phyloP scores from a whole-genome alignment of 2,888 invertebrate species.

The Dysmachus trigonus region DNA sequence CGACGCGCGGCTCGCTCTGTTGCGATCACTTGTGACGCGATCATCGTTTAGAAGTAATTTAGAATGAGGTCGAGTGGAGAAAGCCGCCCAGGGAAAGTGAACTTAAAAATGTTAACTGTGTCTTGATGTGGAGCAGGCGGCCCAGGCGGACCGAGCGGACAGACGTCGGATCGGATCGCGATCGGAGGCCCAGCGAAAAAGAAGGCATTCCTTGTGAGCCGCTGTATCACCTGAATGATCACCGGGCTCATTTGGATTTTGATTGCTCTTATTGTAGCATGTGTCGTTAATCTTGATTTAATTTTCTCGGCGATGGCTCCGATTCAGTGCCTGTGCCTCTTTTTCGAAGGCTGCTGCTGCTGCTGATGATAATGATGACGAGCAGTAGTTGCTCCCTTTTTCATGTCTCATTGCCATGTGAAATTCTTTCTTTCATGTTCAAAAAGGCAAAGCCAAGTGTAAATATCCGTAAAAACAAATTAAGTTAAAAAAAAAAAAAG shows the following conservation, averaged over 20 bases:
- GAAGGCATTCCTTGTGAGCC: background rate
- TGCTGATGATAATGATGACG: background rate
- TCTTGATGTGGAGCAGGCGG: background rate
- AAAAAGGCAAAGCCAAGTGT: background rate
- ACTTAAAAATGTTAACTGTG: slow-evolving; percentile 23
- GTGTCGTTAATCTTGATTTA: slow-evolving; percentile 25
- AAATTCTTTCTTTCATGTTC: background rate
- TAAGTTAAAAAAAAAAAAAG: background rate
- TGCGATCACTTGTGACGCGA: slow-evolving; percentile 15
- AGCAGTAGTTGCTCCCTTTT: background rate
- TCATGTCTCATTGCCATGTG: background rate
- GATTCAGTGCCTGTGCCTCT: background rate
- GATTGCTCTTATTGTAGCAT: slow-evolving; percentile 17
- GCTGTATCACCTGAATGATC: slow-evolving; percentile 13
- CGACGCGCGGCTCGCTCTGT: background rate
- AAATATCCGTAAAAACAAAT: background rate
- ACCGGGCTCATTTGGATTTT: slow-evolving; percentile 8
- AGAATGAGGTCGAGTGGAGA: slow-evolving; percentile 38
- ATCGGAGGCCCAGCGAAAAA: background rate
- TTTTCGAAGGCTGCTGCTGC: background rate
- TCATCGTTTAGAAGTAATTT: slow-evolving; percentile 40
- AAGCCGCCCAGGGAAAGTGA: slow-evolving; percentile 40
- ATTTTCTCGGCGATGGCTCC: background rate
- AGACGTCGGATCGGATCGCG: too few relatives aligned
- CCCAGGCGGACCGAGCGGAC: background rate